Percentiles rank a stretch among this genome's conserved stretches.
These are phyloP conservation scores for Vanessa tameamea DNA, from an alignment of 1,140 invertebrate genomes.

Conservation along the genomic window DNA sequence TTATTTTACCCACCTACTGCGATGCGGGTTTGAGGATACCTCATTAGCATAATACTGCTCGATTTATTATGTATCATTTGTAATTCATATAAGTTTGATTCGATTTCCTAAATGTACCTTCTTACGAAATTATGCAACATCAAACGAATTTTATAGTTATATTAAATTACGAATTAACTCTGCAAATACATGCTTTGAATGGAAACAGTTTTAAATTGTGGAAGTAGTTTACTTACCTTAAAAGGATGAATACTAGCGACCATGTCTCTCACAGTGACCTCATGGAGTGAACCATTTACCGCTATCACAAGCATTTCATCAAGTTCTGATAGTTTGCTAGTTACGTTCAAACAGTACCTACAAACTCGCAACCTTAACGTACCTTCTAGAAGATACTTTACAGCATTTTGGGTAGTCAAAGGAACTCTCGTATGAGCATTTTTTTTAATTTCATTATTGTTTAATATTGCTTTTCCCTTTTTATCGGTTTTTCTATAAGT, in stretches of 20 bases:
- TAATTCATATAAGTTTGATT: no score
- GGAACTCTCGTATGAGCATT: constrained; percentile 27
- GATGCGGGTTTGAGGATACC: no score
- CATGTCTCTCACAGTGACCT: constrained; percentile 67
- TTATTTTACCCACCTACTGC: no score
- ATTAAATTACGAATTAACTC: no score
- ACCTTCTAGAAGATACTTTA: constrained; percentile 63
- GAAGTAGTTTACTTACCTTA: constrained; percentile 46
- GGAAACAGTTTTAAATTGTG: not conserved
- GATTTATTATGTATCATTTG: no score
- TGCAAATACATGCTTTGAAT: no score
- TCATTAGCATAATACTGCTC: no score
- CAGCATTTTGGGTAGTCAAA: constrained; percentile 63
- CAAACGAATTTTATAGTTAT: no score
- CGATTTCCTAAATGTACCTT: no score
- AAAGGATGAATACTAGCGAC: constrained; percentile 68
- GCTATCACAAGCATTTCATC: constrained; percentile 65
- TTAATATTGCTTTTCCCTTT: constrained; percentile 9
- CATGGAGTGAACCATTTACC: constrained; percentile 53
- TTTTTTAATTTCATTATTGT: constrained; percentile 20
- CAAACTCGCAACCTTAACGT: constrained; percentile 66
- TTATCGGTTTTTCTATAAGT: constrained; percentile 30
- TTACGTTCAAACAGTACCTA: constrained; percentile 62
- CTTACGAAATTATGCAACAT: no score
- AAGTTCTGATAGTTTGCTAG: constrained; percentile 54